phyloP scores from a whole-genome alignment of 2,113 vertebrate species.

The Pseudorhombus dupliciocellatus region DNA sequence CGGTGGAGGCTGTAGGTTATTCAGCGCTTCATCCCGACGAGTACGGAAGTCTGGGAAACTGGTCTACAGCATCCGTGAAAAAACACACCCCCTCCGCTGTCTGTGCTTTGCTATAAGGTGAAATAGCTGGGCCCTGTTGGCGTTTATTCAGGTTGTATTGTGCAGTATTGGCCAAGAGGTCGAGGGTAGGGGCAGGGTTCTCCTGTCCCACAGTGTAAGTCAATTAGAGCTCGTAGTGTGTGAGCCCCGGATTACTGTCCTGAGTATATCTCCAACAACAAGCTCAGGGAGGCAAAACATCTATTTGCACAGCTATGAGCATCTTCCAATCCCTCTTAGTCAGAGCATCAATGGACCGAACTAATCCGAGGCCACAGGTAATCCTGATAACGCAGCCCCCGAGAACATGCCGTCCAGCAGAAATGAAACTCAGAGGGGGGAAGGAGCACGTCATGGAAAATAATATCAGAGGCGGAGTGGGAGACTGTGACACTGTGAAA shows the following conservation, averaged over 20 bases:
- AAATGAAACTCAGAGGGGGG: background rate
- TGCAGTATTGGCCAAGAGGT: constrained; percentile 7
- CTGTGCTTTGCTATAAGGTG: constrained; percentile 71
- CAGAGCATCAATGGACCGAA: constrained; percentile 25
- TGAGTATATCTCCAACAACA: constrained; percentile 35
- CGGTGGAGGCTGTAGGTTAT: constrained; percentile 70
- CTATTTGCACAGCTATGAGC: constrained; percentile 36
- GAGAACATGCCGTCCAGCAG: constrained; percentile 24
- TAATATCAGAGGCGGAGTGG: background rate
- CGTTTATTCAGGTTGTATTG: background rate
- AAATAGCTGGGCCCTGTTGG: background rate
- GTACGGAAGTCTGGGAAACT: constrained; percentile 42
- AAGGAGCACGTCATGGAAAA: background rate
- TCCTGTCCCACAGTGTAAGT: constrained; percentile 19
- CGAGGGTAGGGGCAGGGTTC: background rate
- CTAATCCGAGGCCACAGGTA: constrained; percentile 52
- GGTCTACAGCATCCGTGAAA: constrained; percentile 46
- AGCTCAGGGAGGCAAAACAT: constrained; percentile 57
- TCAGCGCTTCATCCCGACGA: constrained; percentile 63
- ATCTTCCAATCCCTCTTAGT: constrained; percentile 54
- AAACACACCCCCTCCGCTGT: constrained; percentile 74
- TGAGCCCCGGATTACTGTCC: constrained; percentile 32
- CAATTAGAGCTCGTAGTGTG: constrained; percentile 2
- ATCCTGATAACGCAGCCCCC: constrained; percentile 21
- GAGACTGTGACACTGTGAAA: no score